Conservation (phyloP, 2,797 vertebrate species). For the Sternotherus odoratus region DNA sequence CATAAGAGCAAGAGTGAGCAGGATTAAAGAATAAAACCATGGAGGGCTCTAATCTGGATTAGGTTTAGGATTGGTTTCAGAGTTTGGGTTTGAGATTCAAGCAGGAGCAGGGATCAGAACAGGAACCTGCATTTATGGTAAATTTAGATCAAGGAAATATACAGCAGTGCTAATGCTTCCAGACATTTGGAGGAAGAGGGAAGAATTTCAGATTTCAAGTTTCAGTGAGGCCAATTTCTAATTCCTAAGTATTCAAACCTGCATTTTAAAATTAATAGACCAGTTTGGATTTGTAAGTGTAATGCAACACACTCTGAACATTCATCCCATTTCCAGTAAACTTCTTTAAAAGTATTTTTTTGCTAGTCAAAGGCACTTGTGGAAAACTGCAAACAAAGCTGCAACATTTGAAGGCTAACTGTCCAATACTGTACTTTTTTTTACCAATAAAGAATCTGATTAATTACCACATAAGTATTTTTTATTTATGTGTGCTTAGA, state of each 20-base stretch:
- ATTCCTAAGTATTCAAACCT: neutral
- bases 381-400: conserved; percentile 57
- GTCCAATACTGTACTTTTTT: conserved; percentile 26
- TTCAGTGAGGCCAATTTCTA: rapidly evolving
- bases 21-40: too few relatives aligned
- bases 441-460: conserved; percentile 54
- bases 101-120: neutral
- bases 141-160: neutral
- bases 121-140: neutral
- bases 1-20: too few relatives aligned
- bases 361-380: conserved; percentile 9
- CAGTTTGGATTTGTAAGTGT: neutral
- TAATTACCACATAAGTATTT: conserved; percentile 47
- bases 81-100: neutral
- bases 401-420: conserved; percentile 50
- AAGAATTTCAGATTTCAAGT: neutral
- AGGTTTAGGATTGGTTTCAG: neutral
- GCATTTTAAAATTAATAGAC: neutral
- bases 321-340: neutral
- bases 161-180: neutral
- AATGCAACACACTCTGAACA: neutral
- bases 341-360: conserved; percentile 21
- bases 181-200: neutral
- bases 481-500: neutral
- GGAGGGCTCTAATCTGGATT: neutral